Evolutionary conservation across 2,113 vertebrate species (phyloP).

Genomic region (Hydrochoerus hydrochaeris): DNA sequence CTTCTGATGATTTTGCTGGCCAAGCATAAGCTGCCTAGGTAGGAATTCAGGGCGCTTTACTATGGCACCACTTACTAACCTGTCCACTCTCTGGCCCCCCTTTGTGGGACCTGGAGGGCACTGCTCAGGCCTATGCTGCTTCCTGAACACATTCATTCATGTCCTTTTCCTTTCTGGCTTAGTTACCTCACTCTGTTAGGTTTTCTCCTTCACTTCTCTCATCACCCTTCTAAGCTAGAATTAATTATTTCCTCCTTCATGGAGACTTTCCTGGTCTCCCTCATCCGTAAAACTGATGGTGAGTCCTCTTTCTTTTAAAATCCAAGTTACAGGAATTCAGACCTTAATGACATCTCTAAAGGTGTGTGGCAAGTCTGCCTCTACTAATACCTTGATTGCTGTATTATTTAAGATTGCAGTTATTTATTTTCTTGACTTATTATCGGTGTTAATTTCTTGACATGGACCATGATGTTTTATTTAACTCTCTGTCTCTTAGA

Average conservation of each 20-base stretch:
- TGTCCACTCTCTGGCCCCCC: not conserved
- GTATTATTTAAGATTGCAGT: not conserved
- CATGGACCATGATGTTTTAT: not conserved
- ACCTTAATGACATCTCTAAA: not conserved
- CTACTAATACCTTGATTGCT: not conserved
- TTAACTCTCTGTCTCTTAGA: not conserved
- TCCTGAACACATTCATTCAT: not conserved
- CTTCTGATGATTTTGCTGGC: not conserved
- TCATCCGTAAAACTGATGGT: not conserved
- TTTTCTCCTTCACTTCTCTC: not conserved
- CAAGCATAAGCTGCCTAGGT: not conserved
- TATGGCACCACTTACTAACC: not conserved
- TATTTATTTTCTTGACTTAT: not conserved
- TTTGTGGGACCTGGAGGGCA: not conserved
- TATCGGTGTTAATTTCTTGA: not conserved
- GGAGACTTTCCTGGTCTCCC: not conserved
- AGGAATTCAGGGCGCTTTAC: not conserved
- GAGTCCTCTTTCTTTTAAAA: not conserved
- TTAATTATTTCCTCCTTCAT: not conserved
- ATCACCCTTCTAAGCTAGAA: not conserved
- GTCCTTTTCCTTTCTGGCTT: not conserved
- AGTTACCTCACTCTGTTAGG: not conserved
- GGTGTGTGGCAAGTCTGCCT: not conserved
- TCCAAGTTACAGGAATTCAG: slow-evolving; percentile 18
- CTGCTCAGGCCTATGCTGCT: not conserved